phyloP scores from a whole-genome alignment of 1,140 invertebrate species.

The Belonocnema kinseyi region DNA sequence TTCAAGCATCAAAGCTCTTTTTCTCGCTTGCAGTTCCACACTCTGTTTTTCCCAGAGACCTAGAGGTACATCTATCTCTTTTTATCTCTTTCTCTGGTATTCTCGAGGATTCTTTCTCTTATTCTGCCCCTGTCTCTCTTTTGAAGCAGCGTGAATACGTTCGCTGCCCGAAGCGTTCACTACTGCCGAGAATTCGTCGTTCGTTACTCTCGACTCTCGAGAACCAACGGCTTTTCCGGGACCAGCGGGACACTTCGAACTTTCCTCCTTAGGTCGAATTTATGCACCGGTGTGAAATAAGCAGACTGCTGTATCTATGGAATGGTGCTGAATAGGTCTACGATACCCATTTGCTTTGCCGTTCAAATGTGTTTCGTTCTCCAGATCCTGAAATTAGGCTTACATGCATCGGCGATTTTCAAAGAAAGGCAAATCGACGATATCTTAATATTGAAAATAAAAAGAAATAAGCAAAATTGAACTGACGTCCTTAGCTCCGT shows the following conservation, averaged over 20 bases:
- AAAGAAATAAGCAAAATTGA: too few species aligned
- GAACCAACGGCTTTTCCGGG: slow-evolving; percentile 26
- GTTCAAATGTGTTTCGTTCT: not conserved
- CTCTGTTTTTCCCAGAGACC: slow-evolving; percentile 4
- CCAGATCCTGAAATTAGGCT: not conserved
- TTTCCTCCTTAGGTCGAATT: slow-evolving; percentile 17
- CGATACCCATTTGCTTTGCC: not conserved
- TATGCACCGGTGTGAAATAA: slow-evolving; percentile 6
- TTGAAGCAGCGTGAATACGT: slow-evolving; percentile 33
- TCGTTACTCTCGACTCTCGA: slow-evolving; percentile 28
- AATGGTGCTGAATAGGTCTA: not conserved
- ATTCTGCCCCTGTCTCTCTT: not conserved
- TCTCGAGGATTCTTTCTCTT: not conserved
- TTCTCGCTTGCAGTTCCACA: not conserved
- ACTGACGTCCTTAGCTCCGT: too few species aligned
- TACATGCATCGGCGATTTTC: too few species aligned
- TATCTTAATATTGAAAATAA: too few species aligned
- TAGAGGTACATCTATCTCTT: not conserved
- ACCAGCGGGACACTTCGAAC: slow-evolving; percentile 19
- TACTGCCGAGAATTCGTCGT: slow-evolving; percentile 30
- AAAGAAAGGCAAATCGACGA: too few species aligned
- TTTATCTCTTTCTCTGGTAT: not conserved
- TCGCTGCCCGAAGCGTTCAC: slow-evolving; percentile 32
- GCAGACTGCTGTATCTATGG: not conserved
- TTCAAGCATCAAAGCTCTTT: slow-evolving; percentile 13